These are phyloP conservation scores for pig (Sus scrofa) DNA, from an alignment of 2,113 vertebrate genomes.

Conservation along the genomic window DNA sequence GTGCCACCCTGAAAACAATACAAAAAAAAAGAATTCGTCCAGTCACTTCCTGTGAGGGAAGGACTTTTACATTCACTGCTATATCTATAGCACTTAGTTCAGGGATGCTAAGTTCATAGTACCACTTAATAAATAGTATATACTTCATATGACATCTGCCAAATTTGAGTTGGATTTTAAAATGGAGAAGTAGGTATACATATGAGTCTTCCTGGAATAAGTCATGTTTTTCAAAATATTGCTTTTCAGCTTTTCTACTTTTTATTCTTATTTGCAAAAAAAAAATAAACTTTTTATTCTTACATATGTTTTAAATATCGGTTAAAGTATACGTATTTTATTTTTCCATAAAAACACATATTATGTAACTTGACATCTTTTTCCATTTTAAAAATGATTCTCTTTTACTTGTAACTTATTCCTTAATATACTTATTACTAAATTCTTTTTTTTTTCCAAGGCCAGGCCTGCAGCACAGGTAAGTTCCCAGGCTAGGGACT, in stretches of 20 bases:
- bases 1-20: too few relatives aligned
- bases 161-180: slow-evolving; percentile 25
- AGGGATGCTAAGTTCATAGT: not conserved
- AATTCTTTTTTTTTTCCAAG: not conserved
- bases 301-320: not conserved
- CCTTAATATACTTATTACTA: not conserved
- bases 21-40: not conserved
- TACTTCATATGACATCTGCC: not conserved
- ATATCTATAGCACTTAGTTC: not conserved
- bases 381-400: not conserved
- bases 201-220: not conserved
- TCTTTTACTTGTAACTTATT: not conserved
- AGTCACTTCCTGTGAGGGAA: not conserved
- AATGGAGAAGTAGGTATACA: slow-evolving; percentile 4
- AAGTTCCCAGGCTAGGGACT: too few relatives aligned
- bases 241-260: not conserved
- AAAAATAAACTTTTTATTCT: slow-evolving; percentile 5
- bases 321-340: not conserved
- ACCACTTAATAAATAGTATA: not conserved
- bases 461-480: too few relatives aligned
- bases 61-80: not conserved
- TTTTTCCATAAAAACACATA: slow-evolving; percentile 22
- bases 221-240: not conserved
- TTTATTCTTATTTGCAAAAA: not conserved
- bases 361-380: not conserved